A percentile compares a stretch with the other conserved stretches of the same genome.
Conservation (phyloP, 2,797 vertebrate species). For the Synaphobranchus kaupii region DNA sequence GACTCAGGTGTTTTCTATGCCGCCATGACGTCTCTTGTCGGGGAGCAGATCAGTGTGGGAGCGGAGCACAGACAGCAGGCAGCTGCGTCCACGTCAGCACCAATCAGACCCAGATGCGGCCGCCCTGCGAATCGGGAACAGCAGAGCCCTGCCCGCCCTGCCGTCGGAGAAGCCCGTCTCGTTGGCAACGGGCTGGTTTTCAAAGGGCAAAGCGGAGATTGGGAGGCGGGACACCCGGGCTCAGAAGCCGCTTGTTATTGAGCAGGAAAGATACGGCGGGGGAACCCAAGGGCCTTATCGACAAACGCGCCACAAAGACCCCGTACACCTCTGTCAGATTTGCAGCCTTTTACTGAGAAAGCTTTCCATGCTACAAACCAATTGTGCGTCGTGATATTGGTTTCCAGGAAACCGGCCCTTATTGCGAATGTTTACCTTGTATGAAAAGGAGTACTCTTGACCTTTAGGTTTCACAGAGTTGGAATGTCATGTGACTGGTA, state of each 20-base stretch:
- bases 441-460: slow-evolving; percentile 5
- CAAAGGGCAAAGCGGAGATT: background rate
- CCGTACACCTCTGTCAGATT: background rate
- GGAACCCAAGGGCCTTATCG: slow-evolving; percentile 10
- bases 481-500: background rate
- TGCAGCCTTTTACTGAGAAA: slow-evolving; percentile 1
- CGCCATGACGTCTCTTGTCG: background rate
- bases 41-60: background rate
- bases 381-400: background rate
- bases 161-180: background rate
- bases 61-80: background rate
- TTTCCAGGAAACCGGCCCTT: slow-evolving; percentile 5
- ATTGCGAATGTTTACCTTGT: slow-evolving; percentile 16
- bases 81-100: background rate
- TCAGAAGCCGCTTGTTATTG: slow-evolving; percentile 17
- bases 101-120: slow-evolving; percentile 16
- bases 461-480: background rate
- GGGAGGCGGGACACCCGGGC: slow-evolving; percentile 10
- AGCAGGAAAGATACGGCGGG: slow-evolving; percentile 17
- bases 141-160: background rate
- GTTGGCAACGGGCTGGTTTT: background rate
- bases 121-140: background rate
- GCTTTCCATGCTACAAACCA: slow-evolving; percentile 23
- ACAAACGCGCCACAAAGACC: slow-evolving; percentile 25
- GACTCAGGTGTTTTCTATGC: background rate